Evolutionary conservation across 2,113 vertebrate genomes (phyloP).

Genomic region (Triplophysa tibetana): DNA sequence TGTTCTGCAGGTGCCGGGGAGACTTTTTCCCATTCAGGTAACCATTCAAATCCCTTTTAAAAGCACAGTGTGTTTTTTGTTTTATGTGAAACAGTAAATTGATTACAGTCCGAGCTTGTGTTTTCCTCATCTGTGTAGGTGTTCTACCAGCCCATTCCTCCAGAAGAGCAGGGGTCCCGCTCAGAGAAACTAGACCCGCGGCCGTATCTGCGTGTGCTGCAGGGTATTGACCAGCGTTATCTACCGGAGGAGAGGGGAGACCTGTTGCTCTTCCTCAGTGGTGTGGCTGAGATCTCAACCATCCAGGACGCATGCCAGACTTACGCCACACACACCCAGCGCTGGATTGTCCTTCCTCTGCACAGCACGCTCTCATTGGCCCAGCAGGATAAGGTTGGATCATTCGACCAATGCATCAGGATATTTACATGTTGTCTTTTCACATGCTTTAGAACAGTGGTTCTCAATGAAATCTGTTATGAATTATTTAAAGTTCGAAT

Average conservation of each 20-base stretch:
- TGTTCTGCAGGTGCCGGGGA: conserved; percentile 88
- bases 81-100: not conserved
- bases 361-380: conserved; percentile 88
- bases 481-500: too few relatives aligned
- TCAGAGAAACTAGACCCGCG: conserved; percentile 83
- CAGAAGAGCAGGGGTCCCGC: conserved; percentile 69
- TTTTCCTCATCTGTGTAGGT: conserved; percentile 70
- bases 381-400: conserved; percentile 87
- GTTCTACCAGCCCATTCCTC: conserved; percentile 82
- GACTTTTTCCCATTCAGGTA: conserved; percentile 90
- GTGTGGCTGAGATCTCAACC: conserved; percentile 83
- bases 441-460: not conserved
- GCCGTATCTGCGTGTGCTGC: conserved; percentile 86
- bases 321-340: conserved; percentile 79
- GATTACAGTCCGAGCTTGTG: not conserved
- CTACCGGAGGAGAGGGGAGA: conserved; percentile 85
- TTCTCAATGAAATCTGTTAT: not conserved
- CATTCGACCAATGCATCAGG: too few relatives aligned
- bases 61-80: not conserved
- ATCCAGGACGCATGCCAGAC: conserved; percentile 83
- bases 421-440: not conserved
- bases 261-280: conserved; percentile 90
- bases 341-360: conserved; percentile 86
- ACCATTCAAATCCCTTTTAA: not conserved
- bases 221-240: conserved; percentile 88